phyloP scores from a whole-genome alignment of 1,140 invertebrate species.

The Pogonomyrmex californicus region DNA sequence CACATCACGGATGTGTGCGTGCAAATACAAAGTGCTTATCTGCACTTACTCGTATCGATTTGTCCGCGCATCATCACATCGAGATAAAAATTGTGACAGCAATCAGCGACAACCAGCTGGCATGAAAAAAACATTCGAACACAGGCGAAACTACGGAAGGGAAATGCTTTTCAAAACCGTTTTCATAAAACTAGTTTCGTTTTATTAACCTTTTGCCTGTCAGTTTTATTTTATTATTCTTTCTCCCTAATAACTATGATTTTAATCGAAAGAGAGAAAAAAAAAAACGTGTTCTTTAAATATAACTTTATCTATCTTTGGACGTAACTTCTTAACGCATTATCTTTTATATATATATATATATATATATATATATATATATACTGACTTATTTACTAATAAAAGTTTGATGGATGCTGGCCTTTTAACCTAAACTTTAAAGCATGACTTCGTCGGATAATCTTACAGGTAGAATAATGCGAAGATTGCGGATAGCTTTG shows the following conservation, averaged over 20 bases:
- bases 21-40: conserved; percentile 32
- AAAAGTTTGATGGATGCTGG: background rate
- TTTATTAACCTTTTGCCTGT: background rate
- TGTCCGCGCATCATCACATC: background rate
- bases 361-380: background rate
- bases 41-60: conserved; percentile 32
- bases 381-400: background rate
- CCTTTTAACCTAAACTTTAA: background rate
- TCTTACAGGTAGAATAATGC: background rate
- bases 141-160: background rate
- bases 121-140: background rate
- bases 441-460: background rate
- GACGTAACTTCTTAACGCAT: background rate
- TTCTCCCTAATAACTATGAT: background rate
- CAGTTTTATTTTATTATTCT: background rate
- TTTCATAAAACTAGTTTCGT: conserved; percentile 17
- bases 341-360: too few relatives aligned
- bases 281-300: background rate
- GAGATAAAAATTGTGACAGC: conserved; percentile 1
- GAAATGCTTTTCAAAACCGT: background rate
- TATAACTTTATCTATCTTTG: background rate
- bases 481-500: background rate
- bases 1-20: background rate
- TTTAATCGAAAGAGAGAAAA: background rate
- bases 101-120: background rate